Percentiles rank a stretch among this genome's conserved stretches.
Conservation (phyloP, 2,113 vertebrate genomes). For the Xenopus laevis region DNA sequence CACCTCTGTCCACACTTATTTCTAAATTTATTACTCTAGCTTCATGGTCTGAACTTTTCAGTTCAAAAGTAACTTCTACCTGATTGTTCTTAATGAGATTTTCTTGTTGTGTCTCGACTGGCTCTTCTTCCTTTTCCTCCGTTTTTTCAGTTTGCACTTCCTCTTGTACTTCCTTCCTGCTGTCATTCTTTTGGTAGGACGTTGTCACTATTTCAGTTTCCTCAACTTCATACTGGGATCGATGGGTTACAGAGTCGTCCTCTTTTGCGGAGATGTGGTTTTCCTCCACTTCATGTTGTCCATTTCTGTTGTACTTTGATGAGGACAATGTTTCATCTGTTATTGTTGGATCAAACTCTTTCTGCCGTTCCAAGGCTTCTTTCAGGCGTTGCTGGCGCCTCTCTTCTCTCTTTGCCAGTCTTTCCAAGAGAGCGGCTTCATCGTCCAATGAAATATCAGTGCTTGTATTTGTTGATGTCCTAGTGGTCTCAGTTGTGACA, state of each 20-base stretch:
- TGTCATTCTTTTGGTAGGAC: constrained; percentile 63
- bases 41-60: constrained; percentile 48
- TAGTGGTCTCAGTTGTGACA: constrained; percentile 71
- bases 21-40: constrained; percentile 28
- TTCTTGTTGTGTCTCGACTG: constrained; percentile 60
- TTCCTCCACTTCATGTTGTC: constrained; percentile 62
- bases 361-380: constrained; percentile 87
- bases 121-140: constrained; percentile 63
- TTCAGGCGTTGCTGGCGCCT: constrained; percentile 84
- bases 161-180: constrained; percentile 56
- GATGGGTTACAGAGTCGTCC: constrained; percentile 54
- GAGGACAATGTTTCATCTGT: constrained; percentile 61
- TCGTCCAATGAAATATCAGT: constrained; percentile 66
- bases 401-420: constrained; percentile 88
- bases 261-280: constrained; percentile 52
- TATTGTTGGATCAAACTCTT: constrained; percentile 74
- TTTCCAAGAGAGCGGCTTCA: constrained; percentile 82
- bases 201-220: constrained; percentile 55
- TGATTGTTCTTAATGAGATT: constrained; percentile 59
- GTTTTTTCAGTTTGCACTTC: constrained; percentile 52
- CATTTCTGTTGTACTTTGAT: constrained; percentile 49
- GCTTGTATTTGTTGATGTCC: constrained; percentile 53
- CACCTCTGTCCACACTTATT: constrained; percentile 36
- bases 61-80: constrained; percentile 64
- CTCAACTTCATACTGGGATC: constrained; percentile 53